These are phyloP conservation scores for Geotrypetes seraphini DNA, from an alignment of 2,797 vertebrate genomes.

Conservation along the genomic window DNA sequence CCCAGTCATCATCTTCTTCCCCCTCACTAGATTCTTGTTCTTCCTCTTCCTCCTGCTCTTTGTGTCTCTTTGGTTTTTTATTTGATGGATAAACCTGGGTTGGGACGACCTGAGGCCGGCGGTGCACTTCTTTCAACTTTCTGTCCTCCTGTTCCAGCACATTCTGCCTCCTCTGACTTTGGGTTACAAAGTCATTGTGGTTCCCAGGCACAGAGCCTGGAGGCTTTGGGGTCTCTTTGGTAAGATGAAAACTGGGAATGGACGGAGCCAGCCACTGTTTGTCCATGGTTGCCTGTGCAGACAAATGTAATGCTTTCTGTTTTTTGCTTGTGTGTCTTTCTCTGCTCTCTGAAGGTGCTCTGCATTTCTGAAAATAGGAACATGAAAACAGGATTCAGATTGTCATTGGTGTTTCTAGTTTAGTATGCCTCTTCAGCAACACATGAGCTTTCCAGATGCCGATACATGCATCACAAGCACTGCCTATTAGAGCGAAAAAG, in stretches of 20 bases:
- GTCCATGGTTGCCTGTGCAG: slow-evolving; percentile 38
- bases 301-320: slow-evolving; percentile 47
- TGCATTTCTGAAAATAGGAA: slow-evolving; percentile 59
- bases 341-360: slow-evolving; percentile 42
- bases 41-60: not conserved
- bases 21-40: slow-evolving; percentile 17
- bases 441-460: too few relatives aligned
- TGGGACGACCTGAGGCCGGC: not conserved
- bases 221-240: slow-evolving; percentile 40
- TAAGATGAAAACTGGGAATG: slow-evolving; percentile 23
- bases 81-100: not conserved
- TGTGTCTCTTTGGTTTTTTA: not conserved
- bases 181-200: slow-evolving; percentile 37
- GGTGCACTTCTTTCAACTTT: not conserved
- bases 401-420: too few relatives aligned
- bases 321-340: slow-evolving; percentile 58
- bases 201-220: slow-evolving; percentile 39
- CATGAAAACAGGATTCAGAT: too few relatives aligned
- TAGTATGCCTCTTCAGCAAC: too few relatives aligned
- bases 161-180: slow-evolving; percentile 30
- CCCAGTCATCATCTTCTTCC: slow-evolving; percentile 13
- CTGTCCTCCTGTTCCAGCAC: not conserved
- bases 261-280: slow-evolving; percentile 33
- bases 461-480: too few relatives aligned
- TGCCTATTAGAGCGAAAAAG: too few relatives aligned